Base-by-base conservation (phyloP, 2,888 invertebrate species). In the Oscheius onirici region DNA sequence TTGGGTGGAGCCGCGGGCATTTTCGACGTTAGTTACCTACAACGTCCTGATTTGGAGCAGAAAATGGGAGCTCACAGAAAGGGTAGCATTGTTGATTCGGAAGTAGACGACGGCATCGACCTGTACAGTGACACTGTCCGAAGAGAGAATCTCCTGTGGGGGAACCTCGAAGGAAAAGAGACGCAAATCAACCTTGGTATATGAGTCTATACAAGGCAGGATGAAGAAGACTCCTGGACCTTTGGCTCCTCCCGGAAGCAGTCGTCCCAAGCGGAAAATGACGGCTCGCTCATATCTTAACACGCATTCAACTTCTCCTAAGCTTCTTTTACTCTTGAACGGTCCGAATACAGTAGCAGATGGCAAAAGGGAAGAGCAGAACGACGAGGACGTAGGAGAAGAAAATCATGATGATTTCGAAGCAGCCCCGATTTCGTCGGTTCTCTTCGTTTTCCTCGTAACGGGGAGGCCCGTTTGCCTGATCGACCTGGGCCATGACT, bases 81-180 rank as follows among this genome's bases (percentile, higher is more conserved):
- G 94, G 0, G 96, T 97, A 13, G 97, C 96, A 89, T 97, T 97
- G 84, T 93, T 94, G 34, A 97, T 95, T 44, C 89, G 82, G 80
- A 89, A 90, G 78, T 90, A 90, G 24, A 90, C 88, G 20, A 91
- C 90, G 20, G 97, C 97, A 88, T 97, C 97, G 60, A 97, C 97
- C 2, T 95, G 95, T 3, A 97, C 96, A 0, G 97, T 97, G 69
- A 97, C 97, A 69, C 94, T 95, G 90, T 97, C 97, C 89, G 95
- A 79, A 8, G 82, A 82, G 0, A 82, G 75, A 70, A 82, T 80
- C 73, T 97, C 97, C 90, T 97, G 97, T 0, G 97, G 97, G 55
- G 97, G 96, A 52, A 97, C 94, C 87, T 97, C 97, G 88, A 97
- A 97, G 0, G 95, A 95, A 0, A 96, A 92, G 0, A 96, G 96